phyloP scores from a whole-genome alignment of 2,888 invertebrate species.

The Lycaena phlaeas region DNA sequence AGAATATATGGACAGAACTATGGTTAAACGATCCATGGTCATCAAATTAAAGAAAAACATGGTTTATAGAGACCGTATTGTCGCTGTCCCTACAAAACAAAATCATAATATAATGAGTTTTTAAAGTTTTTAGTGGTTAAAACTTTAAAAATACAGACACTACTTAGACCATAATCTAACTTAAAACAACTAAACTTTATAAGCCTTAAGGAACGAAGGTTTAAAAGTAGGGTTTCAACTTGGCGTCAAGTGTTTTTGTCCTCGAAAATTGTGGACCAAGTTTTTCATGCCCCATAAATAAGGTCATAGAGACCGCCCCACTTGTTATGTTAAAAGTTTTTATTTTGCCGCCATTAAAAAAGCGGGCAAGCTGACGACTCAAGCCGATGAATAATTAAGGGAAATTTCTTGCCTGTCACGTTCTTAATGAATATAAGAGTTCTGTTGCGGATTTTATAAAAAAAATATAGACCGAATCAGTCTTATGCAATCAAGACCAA shows the following conservation, averaged over 20 bases:
- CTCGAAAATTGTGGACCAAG: conserved; percentile 35
- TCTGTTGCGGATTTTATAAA: conserved; percentile 27
- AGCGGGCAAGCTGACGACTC: conserved; percentile 52
- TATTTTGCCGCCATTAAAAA: conserved; percentile 61
- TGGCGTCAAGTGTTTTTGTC: conserved; percentile 23
- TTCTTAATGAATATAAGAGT: conserved; percentile 64
- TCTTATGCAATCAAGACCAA: conserved; percentile 2
- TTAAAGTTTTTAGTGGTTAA: too few relatives aligned
- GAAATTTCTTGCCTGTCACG: conserved; percentile 67
- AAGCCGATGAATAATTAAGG: conserved; percentile 64
- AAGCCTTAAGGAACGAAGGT: too few relatives aligned
- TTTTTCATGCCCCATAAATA: conserved; percentile 55
- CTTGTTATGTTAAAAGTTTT: conserved; percentile 64
- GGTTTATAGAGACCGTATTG: too few relatives aligned
- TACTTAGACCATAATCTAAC: too few relatives aligned
- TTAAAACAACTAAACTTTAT: too few relatives aligned
- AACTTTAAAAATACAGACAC: too few relatives aligned
- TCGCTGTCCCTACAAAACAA: too few relatives aligned
- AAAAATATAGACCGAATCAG: conserved; percentile 30
- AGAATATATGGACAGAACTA: too few relatives aligned
- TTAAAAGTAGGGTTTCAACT: too few relatives aligned
- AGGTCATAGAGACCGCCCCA: conserved; percentile 52
- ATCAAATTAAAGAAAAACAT: too few relatives aligned
- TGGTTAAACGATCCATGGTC: too few relatives aligned
- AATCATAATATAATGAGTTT: too few relatives aligned